Evolutionary conservation across 2,888 invertebrate genomes (phyloP).

Genomic region (Tinea trinotella): DNA sequence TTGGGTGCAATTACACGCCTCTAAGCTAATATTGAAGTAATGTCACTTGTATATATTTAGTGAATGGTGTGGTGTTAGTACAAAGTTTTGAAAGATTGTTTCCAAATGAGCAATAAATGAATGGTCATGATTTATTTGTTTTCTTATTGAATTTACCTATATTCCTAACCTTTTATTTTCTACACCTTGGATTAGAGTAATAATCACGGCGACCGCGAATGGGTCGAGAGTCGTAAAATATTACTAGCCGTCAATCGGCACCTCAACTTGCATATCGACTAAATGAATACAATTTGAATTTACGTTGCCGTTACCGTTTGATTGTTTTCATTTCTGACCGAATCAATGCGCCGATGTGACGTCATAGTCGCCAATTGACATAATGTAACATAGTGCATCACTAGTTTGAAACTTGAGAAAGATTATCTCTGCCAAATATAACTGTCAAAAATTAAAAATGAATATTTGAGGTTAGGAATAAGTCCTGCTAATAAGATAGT

Average conservation of each 20-base stretch:
- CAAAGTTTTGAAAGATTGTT: slow-evolving; percentile 58
- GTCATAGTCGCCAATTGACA: too few species aligned
- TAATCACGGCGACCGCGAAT: too few species aligned
- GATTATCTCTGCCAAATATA: not conserved
- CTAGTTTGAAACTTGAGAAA: not conserved
- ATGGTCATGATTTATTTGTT: slow-evolving; percentile 39
- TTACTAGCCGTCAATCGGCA: too few species aligned
- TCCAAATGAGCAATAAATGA: slow-evolving; percentile 61
- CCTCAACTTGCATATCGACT: too few species aligned
- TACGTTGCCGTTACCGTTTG: too few species aligned
- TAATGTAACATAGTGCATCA: not conserved
- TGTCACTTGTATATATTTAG: not conserved
- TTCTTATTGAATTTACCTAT: slow-evolving; percentile 25
- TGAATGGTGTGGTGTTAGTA: slow-evolving; percentile 56
- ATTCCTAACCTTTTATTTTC: too few species aligned
- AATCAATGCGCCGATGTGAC: too few species aligned
- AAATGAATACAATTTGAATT: too few species aligned
- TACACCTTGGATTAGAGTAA: too few species aligned
- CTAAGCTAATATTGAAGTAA: not conserved
- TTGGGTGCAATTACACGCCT: too few species aligned
- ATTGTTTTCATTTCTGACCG: too few species aligned
- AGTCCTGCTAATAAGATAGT: not conserved
- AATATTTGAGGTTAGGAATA: not conserved
- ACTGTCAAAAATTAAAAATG: not conserved
- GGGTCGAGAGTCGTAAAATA: too few species aligned